These are phyloP conservation scores for Turdus rufiventris DNA, from an alignment of 2,113 vertebrate species.

Conservation along the genomic window DNA sequence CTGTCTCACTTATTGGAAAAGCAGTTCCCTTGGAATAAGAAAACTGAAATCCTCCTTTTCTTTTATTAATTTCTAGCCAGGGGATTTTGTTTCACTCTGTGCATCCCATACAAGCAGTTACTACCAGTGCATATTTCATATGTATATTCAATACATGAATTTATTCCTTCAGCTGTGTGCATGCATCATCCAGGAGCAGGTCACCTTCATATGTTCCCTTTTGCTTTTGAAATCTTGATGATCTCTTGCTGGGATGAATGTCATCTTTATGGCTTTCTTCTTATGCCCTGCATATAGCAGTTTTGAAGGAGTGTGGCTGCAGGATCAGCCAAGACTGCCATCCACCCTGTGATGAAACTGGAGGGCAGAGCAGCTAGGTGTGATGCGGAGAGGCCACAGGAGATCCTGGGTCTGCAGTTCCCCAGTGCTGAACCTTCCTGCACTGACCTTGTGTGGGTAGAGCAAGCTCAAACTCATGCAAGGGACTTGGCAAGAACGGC, in stretches of 20 bases:
- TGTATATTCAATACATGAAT: background rate
- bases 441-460: accelerated
- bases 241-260: background rate
- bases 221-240: background rate
- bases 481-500: background rate
- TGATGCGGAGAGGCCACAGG: background rate
- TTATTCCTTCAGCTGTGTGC: background rate
- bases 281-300: background rate
- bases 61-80: background rate
- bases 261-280: background rate
- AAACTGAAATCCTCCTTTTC: background rate
- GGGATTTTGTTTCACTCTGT: background rate
- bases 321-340: background rate
- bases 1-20: background rate
- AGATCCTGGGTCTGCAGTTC: background rate
- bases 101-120: background rate
- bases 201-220: background rate
- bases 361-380: background rate
- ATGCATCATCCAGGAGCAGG: background rate
- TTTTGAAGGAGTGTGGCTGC: background rate
- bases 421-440: accelerated
- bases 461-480: background rate
- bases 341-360: accelerated
- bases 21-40: background rate
- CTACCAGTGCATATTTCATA: background rate